Evolutionary conservation across 1,140 invertebrate genomes (phyloP).

Genomic region (Orius laevigatus): DNA sequence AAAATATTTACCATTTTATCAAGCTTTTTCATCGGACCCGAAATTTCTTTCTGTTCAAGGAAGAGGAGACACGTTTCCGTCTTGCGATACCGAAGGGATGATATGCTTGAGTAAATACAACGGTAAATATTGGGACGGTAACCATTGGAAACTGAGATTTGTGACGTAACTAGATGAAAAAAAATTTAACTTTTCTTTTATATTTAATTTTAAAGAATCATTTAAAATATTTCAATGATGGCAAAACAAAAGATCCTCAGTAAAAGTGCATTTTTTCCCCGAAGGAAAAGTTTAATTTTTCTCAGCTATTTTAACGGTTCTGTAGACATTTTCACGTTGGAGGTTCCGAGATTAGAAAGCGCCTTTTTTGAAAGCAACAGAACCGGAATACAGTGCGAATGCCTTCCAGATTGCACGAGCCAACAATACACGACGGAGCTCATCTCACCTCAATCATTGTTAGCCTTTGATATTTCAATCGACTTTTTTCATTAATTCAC

Average conservation of each 20-base stretch:
- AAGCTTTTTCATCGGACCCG: not conserved
- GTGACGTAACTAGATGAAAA: not conserved
- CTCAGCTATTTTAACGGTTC: not conserved
- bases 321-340: slow-evolving; percentile 20
- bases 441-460: slow-evolving; percentile 13
- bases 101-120: slow-evolving; percentile 20
- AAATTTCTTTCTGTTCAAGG: not conserved
- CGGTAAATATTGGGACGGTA: slow-evolving; percentile 16
- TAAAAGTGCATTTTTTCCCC: not conserved
- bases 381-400: slow-evolving; percentile 20
- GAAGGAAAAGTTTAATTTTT: not conserved
- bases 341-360: slow-evolving; percentile 11
- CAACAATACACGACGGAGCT: slow-evolving; percentile 21
- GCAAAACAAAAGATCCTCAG: no score
- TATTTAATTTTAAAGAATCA: not conserved
- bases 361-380: slow-evolving; percentile 16
- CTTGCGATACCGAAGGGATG: slow-evolving; percentile 18
- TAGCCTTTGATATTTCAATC: not conserved
- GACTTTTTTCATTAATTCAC: not conserved
- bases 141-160: not conserved
- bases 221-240: not conserved
- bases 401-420: slow-evolving; percentile 20
- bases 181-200: not conserved
- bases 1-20: not conserved
- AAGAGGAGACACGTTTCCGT: slow-evolving; percentile 7